Evolutionary conservation across 2,888 invertebrate species (phyloP), one percentile per base, ranked within the genome.

Genomic region (Crocallis elinguaria): DNA sequence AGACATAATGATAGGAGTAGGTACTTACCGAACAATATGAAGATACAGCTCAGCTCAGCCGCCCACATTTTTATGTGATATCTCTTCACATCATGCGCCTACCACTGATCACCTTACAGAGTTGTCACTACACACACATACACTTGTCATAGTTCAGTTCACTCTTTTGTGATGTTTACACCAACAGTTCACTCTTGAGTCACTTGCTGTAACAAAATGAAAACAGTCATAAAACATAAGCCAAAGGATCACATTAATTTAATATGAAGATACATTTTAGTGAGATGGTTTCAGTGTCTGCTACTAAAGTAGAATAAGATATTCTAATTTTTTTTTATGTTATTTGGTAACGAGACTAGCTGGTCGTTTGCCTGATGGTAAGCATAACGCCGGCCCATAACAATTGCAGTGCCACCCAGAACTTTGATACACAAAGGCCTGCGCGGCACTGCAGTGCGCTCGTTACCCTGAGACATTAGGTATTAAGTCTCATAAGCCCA

Each of bases 1-100:
- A n/a, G n/a, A n/a, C n/a, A n/a, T n/a, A n/a, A 9, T 25, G 1
- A 25, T 9, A 25, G n/a, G 25, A 16, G 23, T 25, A 7, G 16
- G 13, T 44, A 84, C 88, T 89, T 66, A 89, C 89, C 89, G 73
- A 89, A 87, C 79, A 89, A 83, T 79, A 89, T 75, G 66, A 89
- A 86, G 72, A 89, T 82, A 77, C 85, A 89, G 82, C 82, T 84
- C 67, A 89, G 80, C 83, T 83, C 84, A 69, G 84, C 87, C 75
- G 88, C 82, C 89, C 89, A 89, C 89, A 89, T 89, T 64, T 71
- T 86, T 57, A 51, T n/a, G n/a, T 62, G 60, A 38, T 71, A 59
- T 71, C 66, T 66, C 67, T 78, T 85, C 85, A 89, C 88, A 89
- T 89, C 66, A 82, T 84, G 82, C 72, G 74, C 74, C 69, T 76